Percentiles rank a stretch among this genome's conserved stretches.
phyloP scores from a whole-genome alignment of 2,113 vertebrate species.

The Rhagologus leucostigma region DNA sequence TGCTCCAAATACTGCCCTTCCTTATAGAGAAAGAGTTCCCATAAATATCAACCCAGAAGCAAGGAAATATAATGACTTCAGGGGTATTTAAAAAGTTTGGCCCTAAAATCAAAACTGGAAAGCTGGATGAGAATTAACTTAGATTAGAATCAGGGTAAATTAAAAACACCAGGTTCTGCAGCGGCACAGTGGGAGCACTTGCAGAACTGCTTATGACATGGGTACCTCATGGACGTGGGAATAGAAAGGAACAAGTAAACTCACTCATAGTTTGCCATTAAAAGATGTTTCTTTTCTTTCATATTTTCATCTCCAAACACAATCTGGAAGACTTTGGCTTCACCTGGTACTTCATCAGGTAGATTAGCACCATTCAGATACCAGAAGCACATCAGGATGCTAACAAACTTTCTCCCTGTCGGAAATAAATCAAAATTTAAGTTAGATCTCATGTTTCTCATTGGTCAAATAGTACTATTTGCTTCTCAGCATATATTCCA shows the following conservation, averaged over 20 bases:
- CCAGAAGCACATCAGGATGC: conserved; percentile 95
- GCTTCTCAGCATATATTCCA: neutral
- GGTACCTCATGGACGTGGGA: accelerated
- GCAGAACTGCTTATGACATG: neutral
- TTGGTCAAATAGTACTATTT: neutral
- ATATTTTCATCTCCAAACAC: conserved; percentile 71
- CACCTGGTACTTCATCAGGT: conserved; percentile 76
- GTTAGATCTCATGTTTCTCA: neutral
- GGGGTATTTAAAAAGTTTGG: neutral
- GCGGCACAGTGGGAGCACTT: neutral
- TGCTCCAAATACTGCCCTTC: neutral
- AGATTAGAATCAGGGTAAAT: neutral
- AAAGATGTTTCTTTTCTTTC: conserved; percentile 80
- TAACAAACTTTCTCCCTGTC: conserved; percentile 91
- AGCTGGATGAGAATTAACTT: neutral
- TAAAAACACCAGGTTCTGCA: neutral
- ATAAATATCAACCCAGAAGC: neutral
- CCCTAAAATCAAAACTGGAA: neutral
- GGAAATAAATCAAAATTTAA: conserved; percentile 40
- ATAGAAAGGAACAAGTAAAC: conserved; percentile 5
- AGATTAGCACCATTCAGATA: conserved; percentile 85
- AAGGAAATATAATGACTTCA: neutral
- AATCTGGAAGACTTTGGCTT: conserved; percentile 80
- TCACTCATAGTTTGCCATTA: conserved; percentile 93
- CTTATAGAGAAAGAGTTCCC: neutral